These are phyloP conservation scores for Eupeodes latifasciatus DNA, from an alignment of 2,888 invertebrate genomes.

Conservation along the genomic window DNA sequence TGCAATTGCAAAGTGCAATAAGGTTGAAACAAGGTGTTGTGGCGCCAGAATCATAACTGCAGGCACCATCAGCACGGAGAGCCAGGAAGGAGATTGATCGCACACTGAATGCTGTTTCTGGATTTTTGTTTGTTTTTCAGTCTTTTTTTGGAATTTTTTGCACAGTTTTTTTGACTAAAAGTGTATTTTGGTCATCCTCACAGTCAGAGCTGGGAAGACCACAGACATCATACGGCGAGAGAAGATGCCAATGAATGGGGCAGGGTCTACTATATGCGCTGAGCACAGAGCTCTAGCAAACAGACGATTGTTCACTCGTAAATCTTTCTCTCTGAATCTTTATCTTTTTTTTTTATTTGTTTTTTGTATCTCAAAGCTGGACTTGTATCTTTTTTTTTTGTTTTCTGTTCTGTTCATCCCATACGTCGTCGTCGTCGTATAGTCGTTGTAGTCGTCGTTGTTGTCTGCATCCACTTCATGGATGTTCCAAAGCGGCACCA, in stretches of 20 bases:
- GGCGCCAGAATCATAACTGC: conserved; percentile 77
- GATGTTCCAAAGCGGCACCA: conserved; percentile 55
- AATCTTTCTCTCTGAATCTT: conserved; percentile 75
- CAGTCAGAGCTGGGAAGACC: conserved; percentile 41
- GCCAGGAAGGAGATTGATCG: conserved; percentile 74
- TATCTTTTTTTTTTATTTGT: conserved; percentile 57
- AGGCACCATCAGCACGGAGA: conserved; percentile 67
- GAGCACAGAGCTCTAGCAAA: conserved; percentile 67
- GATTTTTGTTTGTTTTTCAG: conserved; percentile 65
- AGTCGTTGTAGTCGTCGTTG: conserved; percentile 1
- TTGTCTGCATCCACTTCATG: conserved; percentile 71
- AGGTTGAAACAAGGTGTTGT: conserved; percentile 75
- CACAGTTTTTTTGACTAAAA: conserved; percentile 59
- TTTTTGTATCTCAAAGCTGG: conserved; percentile 52
- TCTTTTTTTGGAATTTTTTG: conserved; percentile 45
- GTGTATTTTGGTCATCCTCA: conserved; percentile 72
- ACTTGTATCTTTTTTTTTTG: conserved; percentile 71
- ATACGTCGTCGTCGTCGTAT: conserved; percentile 43
- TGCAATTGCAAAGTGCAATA: conserved; percentile 74
- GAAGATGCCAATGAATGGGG: conserved; percentile 76
- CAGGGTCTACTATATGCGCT: conserved; percentile 67
- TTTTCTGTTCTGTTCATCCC: conserved; percentile 63
- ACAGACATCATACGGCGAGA: conserved; percentile 71
- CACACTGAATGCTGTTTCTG: conserved; percentile 70
- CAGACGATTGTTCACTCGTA: conserved; percentile 76